A percentile compares a stretch with the other conserved stretches of the same genome.
Conservation (phyloP, 1,140 invertebrate genomes). For the Macrobrachium rosenbergii region DNA sequence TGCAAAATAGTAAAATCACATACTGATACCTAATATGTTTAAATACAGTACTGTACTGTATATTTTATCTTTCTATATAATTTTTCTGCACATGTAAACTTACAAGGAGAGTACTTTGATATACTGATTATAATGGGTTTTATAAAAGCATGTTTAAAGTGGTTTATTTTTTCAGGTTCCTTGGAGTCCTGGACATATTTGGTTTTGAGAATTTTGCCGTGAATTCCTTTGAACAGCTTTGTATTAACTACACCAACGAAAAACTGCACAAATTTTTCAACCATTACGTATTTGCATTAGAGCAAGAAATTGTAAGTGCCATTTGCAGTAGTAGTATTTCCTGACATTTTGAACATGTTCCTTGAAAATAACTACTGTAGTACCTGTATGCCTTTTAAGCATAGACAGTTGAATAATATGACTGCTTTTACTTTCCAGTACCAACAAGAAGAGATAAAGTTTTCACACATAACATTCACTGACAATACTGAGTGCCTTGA, state of each 20-base stretch:
- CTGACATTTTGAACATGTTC: background rate
- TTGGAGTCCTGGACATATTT: conserved; percentile 96
- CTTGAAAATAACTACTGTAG: too few relatives aligned
- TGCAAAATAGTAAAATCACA: too few relatives aligned
- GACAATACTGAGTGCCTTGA: conserved; percentile 92
- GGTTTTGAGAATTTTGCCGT: conserved; percentile 96
- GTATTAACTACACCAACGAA: conserved; percentile 99
- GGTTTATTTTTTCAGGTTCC: conserved; percentile 75
- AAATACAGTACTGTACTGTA: too few relatives aligned
- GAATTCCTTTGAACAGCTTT: conserved; percentile 97
- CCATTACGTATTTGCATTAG: conserved; percentile 93
- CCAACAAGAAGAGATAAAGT: conserved; percentile 88
- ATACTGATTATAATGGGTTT: too few relatives aligned
- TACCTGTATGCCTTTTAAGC: too few relatives aligned
- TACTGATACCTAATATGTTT: too few relatives aligned
- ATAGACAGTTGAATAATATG: background rate
- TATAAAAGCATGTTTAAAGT: background rate
- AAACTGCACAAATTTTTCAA: conserved; percentile 99
- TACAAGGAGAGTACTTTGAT: too few relatives aligned
- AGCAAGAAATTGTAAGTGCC: conserved; percentile 89
- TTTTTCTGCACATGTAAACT: too few relatives aligned
- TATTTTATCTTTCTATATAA: too few relatives aligned
- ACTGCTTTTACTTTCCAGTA: conserved; percentile 72
- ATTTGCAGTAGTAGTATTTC: background rate
- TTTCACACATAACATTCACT: conserved; percentile 90